Base-by-base conservation (phyloP, 1,140 invertebrate genomes). In the Solenopsis fugax region DNA sequence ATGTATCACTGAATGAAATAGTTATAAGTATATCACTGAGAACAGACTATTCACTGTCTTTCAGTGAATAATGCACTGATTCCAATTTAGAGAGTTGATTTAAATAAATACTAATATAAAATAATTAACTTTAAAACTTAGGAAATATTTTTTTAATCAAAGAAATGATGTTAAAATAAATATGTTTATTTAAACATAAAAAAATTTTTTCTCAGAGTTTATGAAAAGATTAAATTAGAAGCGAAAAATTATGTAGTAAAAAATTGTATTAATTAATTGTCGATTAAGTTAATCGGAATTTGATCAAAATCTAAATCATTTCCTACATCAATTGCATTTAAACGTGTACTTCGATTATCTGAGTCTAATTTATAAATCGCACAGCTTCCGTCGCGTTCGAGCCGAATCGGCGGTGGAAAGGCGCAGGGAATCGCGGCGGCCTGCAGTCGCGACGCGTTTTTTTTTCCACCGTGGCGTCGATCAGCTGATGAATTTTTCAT, bases 401-500 rank as follows among this genome's bases (percentile, higher is more conserved):
- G 18, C 18, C 76, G 56, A 75, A 89, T 89, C 76, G 72, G 58
- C 82, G 65, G 2, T 29, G 29, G 29, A 34, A 73, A 12, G 54
- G 29, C 21, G 41, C 13, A n/a, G 34, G 29, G 13, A 48, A 41
- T 77, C 72, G 69, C 56, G 77, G 16, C 0, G 48, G 48, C 73
- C 75, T 2, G 60, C 77, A 37, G 24, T 67, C 50, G 73, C 71
- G 58, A 72, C 58, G 71, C 54, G 41, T 7, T 41, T 21, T 73
- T 73, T 89, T 86, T 89, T 72, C 60, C 69, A 69, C 45, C 78
- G 85, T 50, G 45, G 54, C 87, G 71, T 87, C 41, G 29, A 21
- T 50, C 62, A 37, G 16, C 91, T 91, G 92, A 93, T 93, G 93
- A 93, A 93, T 93, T 94, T 93, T 94, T 94, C 93, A 94, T 93